Conservation (phyloP, 2,888 invertebrate species). For the Cosmia trapezina region DNA sequence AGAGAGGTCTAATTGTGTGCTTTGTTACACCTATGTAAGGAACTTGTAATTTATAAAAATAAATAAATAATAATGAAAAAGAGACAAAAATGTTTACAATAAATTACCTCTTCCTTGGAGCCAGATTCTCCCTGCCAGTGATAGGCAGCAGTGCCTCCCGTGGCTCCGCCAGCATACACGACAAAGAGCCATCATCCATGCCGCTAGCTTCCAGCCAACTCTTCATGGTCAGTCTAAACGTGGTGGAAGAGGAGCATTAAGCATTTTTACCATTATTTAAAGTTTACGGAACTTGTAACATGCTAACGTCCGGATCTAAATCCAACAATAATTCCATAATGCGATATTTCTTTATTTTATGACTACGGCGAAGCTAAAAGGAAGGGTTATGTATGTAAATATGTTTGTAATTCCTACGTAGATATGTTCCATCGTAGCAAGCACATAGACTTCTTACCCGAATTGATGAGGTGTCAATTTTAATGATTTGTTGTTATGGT, state of each 20-base stretch:
- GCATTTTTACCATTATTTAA: not conserved
- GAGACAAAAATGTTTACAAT: not conserved
- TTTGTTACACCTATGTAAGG: too few species aligned
- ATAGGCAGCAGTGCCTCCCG: slow-evolving; percentile 89
- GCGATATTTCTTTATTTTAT: too few species aligned
- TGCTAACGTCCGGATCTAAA: not conserved
- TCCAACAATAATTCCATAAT: not conserved
- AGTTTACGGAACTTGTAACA: not conserved
- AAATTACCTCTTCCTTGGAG: slow-evolving; percentile 83
- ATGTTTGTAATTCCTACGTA: not conserved
- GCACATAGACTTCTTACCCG: not conserved
- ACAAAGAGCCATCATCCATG: slow-evolving; percentile 83
- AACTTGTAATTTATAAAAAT: too few species aligned
- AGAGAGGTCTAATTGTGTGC: too few species aligned
- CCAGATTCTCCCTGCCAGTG: slow-evolving; percentile 87
- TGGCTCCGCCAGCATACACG: slow-evolving; percentile 87
- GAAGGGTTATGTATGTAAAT: not conserved
- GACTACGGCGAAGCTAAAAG: not conserved
- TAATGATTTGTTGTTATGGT: not conserved
- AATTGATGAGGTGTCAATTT: not conserved
- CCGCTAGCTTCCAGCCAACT: slow-evolving; percentile 85
- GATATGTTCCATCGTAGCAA: not conserved
- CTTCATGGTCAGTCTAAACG: slow-evolving; percentile 80
- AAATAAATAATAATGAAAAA: too few species aligned
- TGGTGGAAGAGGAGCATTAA: not conserved